These are phyloP conservation scores for Trichosurus vulpecula DNA, from an alignment of 2,797 vertebrate genomes.

Conservation along the genomic window DNA sequence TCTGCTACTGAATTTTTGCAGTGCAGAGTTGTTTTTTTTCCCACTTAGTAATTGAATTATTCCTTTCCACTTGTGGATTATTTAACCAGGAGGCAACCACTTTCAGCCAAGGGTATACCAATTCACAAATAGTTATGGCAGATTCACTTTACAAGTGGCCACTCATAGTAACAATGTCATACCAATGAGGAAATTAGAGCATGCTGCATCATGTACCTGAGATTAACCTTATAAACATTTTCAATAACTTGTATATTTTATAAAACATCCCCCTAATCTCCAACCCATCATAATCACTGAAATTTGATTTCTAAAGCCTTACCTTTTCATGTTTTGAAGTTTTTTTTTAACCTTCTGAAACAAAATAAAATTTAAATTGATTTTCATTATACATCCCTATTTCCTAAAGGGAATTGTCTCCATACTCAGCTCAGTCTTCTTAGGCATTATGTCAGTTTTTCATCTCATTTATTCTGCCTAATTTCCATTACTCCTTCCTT, in stretches of 20 bases:
- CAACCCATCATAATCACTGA: neutral
- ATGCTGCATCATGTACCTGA: neutral
- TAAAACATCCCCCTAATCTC: neutral
- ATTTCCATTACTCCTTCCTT: neutral
- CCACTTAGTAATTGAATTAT: neutral
- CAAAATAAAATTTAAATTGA: neutral
- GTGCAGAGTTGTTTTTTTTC: neutral
- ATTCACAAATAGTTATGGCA: neutral
- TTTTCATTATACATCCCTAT: neutral
- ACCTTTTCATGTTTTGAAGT: neutral
- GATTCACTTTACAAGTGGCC: neutral
- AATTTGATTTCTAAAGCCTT: neutral
- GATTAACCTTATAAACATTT: neutral
- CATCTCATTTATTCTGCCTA: neutral
- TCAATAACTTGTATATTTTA: neutral
- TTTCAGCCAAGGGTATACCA: neutral
- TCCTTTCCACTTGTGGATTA: neutral
- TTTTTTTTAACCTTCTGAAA: neutral
- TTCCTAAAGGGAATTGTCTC: neutral
- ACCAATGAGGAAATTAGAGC: neutral
- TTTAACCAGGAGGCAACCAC: neutral
- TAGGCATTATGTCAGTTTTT: neutral
- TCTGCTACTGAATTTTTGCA: neutral
- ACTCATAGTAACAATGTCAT: neutral
- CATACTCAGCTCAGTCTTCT: neutral